A percentile compares a stretch with the other conserved stretches of the same genome.
phyloP scores from a whole-genome alignment of 2,888 invertebrate genomes.

The Hemaris fuciformis region DNA sequence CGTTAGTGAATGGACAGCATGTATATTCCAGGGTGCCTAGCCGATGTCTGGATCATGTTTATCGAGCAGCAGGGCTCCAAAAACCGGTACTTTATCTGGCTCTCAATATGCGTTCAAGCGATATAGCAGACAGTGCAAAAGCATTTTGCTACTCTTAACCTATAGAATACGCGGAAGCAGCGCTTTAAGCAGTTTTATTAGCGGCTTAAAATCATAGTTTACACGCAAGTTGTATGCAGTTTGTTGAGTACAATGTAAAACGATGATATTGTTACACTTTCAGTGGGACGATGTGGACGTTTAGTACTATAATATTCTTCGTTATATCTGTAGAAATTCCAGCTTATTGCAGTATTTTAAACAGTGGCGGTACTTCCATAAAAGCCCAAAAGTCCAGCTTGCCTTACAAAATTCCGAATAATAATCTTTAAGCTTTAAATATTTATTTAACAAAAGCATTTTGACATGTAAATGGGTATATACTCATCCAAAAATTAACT shows the following conservation, averaged over 20 bases:
- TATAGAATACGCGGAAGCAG: background rate
- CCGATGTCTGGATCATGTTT: conserved; percentile 24
- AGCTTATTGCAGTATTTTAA: too few relatives aligned
- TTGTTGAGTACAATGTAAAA: background rate
- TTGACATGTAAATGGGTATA: too few relatives aligned
- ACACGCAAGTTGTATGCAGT: background rate
- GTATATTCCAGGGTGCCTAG: conserved; percentile 27
- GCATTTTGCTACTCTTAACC: conserved; percentile 13
- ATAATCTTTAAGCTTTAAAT: too few relatives aligned
- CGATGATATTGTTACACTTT: background rate
- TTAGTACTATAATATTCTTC: background rate
- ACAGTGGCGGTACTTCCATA: too few relatives aligned
- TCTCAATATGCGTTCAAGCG: conserved; percentile 23
- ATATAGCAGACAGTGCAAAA: background rate
- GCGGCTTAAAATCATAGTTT: background rate
- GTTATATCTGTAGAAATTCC: too few relatives aligned
- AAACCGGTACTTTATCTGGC: conserved; percentile 51
- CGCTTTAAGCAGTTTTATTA: background rate
- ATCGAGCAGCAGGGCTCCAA: conserved; percentile 18
- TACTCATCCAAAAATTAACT: too few relatives aligned
- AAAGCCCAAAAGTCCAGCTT: too few relatives aligned
- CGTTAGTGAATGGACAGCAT: conserved; percentile 60
- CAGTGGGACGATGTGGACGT: background rate
- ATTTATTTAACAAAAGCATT: too few relatives aligned
- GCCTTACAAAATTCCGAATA: too few relatives aligned